Percentiles rank a stretch among this genome's conserved stretches.
Evolutionary conservation across 2,888 invertebrate species (phyloP).

Genomic region (Brenthis hecate): DNA sequence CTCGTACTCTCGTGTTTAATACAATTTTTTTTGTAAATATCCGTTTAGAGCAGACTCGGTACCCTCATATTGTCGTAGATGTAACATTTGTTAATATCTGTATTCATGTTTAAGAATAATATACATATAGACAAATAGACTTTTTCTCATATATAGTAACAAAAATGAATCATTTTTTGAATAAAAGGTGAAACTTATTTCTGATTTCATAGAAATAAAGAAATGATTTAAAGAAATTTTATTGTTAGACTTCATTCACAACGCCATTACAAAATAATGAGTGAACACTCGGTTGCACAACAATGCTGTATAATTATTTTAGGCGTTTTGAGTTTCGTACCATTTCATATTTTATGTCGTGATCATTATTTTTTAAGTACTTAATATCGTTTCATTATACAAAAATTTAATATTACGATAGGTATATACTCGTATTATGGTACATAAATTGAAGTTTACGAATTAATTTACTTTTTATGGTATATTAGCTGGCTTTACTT

Average conservation of each 20-base stretch:
- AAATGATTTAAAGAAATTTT: conserved; percentile 23
- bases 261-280: conserved; percentile 30
- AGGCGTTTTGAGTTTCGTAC: conserved; percentile 26
- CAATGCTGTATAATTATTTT: conserved; percentile 30
- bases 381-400: conserved; percentile 18
- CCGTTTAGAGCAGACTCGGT: no score
- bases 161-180: neutral
- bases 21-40: no score
- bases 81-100: neutral
- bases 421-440: neutral
- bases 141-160: neutral
- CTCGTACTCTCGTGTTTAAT: no score
- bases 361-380: conserved; percentile 22
- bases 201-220: conserved; percentile 7
- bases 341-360: conserved; percentile 16
- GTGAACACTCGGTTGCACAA: conserved; percentile 28
- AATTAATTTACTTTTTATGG: no score
- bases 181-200: conserved; percentile 5
- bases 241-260: conserved; percentile 26
- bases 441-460: no score
- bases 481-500: no score
- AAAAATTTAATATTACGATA: neutral
- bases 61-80: no score
- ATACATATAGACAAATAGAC: neutral
- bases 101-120: neutral